Evolutionary conservation across 37 sponge, comb jelly and placozoan species (phyloP).

Genomic region (Lycopodina hypogea): DNA sequence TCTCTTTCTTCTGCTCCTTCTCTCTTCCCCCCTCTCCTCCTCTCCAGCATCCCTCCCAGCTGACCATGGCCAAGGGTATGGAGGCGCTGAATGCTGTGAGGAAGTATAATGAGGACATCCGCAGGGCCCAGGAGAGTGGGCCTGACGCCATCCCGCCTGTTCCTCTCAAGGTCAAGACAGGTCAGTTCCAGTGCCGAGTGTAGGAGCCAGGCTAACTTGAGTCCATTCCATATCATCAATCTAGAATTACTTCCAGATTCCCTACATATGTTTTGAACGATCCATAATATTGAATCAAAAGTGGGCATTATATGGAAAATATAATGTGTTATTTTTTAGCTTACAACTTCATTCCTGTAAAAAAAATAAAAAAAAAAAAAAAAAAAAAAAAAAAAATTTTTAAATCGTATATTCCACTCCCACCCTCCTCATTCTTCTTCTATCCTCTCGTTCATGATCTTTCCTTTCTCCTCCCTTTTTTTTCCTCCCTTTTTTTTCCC

Average conservation of each 20-base stretch:
- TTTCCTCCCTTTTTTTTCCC: conserved; percentile 13
- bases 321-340: too few species aligned
- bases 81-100: conserved; percentile 25
- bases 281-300: too few species aligned
- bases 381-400: too few species aligned
- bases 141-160: conserved; percentile 56
- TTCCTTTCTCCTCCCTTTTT: conserved; percentile 9
- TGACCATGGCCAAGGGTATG: background rate
- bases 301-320: too few species aligned
- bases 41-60: background rate
- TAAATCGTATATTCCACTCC: too few species aligned
- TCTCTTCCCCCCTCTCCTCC: background rate
- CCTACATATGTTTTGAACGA: too few species aligned
- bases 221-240: background rate
- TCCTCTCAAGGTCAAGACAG: conserved; percentile 68
- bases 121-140: conserved; percentile 11
- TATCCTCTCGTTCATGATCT: background rate
- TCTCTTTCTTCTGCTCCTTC: background rate
- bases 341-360: too few species aligned
- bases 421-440: background rate
- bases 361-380: too few species aligned
- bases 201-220: background rate
- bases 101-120: conserved; percentile 44
- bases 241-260: too few species aligned
- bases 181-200: conserved; percentile 18